Conservation (phyloP, 1,140 invertebrate species). For the Drosophila ficusphila region DNA sequence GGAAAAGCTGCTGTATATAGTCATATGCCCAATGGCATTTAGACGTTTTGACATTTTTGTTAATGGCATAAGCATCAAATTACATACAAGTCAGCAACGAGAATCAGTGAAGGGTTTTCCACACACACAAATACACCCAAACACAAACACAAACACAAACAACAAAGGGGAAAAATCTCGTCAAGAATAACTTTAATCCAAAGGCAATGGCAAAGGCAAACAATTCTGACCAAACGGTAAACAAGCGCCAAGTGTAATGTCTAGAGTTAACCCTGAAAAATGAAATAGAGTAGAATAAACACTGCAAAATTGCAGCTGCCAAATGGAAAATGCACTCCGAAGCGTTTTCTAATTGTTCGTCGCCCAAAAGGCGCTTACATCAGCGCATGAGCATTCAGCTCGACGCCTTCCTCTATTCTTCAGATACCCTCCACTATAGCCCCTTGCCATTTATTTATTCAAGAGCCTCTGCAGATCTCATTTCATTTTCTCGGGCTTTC, state of each 20-base stretch:
- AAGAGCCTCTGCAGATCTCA: constrained; percentile 63
- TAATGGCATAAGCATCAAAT: constrained; percentile 82
- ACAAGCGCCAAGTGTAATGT: constrained; percentile 50
- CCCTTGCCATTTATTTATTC: constrained; percentile 63
- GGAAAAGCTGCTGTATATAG: background rate
- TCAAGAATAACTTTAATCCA: constrained; percentile 42
- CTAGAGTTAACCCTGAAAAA: constrained; percentile 50
- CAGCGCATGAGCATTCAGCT: constrained; percentile 77
- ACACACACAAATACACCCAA: background rate
- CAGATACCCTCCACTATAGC: background rate
- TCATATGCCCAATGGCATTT: constrained; percentile 71
- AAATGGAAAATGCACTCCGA: constrained; percentile 30
- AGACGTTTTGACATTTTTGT: constrained; percentile 80
- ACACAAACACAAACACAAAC: constrained; percentile 22
- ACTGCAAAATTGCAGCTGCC: constrained; percentile 48
- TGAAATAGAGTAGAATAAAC: constrained; percentile 2
- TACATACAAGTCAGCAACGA: constrained; percentile 46
- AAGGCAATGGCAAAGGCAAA: constrained; percentile 21
- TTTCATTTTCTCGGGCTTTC: constrained; percentile 70
- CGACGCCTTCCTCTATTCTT: constrained; percentile 16
- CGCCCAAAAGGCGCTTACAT: constrained; percentile 49
- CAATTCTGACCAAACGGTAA: constrained; percentile 46
- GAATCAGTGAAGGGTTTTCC: constrained; percentile 59
- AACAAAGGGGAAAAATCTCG: constrained; percentile 29
- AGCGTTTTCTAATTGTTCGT: constrained; percentile 58